A percentile compares a stretch with the other conserved stretches of the same genome.
phyloP scores from a whole-genome alignment of 1,140 invertebrate species.

The Cepaea nemoralis region DNA sequence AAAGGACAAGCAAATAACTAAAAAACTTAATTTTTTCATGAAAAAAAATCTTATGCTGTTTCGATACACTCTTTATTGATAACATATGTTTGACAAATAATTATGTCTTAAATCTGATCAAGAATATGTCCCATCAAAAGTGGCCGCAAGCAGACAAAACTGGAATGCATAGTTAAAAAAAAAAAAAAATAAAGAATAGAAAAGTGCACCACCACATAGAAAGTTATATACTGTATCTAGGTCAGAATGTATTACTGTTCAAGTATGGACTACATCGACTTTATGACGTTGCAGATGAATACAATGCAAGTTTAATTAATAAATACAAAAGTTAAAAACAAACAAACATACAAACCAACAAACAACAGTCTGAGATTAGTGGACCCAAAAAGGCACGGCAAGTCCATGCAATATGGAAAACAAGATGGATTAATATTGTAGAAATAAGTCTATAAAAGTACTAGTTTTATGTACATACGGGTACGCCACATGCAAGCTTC shows the following conservation, averaged over 20 bases:
- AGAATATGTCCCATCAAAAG: neutral
- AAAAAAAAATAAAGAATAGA: neutral
- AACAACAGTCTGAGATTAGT: slow-evolving; percentile 29
- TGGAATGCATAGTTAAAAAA: slow-evolving; percentile 33
- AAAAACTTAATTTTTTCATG: too few relatives aligned
- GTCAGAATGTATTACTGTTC: neutral
- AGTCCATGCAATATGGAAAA: slow-evolving; percentile 34
- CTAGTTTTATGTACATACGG: neutral
- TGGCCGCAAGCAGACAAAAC: slow-evolving; percentile 23
- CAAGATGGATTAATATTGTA: slow-evolving; percentile 18
- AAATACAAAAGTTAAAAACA: slow-evolving; percentile 7
- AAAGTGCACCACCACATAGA: neutral
- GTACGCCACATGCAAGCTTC: too few relatives aligned
- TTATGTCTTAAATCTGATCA: too few relatives aligned
- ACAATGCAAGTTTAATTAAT: neutral
- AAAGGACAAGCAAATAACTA: too few relatives aligned
- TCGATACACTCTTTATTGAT: too few relatives aligned
- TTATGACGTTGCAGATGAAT: neutral
- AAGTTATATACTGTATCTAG: too few relatives aligned
- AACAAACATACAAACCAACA: neutral
- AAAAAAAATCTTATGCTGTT: too few relatives aligned
- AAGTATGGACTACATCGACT: neutral
- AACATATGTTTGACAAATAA: too few relatives aligned
- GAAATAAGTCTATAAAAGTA: neutral
- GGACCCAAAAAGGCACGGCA: slow-evolving; percentile 38